Evolutionary conservation across 2,113 vertebrate genomes (phyloP).

Genomic region (Azemiops feae): DNA sequence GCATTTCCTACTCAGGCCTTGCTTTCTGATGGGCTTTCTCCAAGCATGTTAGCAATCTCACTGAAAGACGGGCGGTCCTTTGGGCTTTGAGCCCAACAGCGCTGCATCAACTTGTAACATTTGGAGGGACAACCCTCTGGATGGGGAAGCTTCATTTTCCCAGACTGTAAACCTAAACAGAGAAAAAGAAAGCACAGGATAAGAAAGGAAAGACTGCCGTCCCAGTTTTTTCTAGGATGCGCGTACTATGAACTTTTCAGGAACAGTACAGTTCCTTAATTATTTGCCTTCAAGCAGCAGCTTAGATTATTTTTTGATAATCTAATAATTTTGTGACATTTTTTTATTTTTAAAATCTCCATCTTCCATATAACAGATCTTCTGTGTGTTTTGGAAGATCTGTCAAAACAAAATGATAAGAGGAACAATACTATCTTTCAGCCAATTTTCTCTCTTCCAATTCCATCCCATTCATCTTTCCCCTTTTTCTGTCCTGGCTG

Average conservation of each 20-base stretch:
- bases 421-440: not conserved
- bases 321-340: too few species aligned
- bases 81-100: constrained; percentile 89
- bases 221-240: not conserved
- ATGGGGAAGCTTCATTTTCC: constrained; percentile 79
- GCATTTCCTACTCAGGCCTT: constrained; percentile 79
- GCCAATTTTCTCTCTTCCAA: not conserved
- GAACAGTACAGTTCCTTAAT: not conserved
- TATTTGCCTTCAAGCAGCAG: not conserved
- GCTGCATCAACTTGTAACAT: constrained; percentile 89
- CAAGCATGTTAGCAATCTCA: constrained; percentile 81
- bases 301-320: not conserved
- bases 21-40: constrained; percentile 83
- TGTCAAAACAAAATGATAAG: not conserved
- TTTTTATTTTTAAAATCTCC: too few species aligned
- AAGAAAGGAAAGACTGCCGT: not conserved
- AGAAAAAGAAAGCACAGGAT: not conserved
- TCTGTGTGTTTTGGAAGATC: not conserved
- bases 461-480: not conserved
- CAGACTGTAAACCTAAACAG: constrained; percentile 80
- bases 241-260: not conserved
- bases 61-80: constrained; percentile 96
- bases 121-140: constrained; percentile 89
- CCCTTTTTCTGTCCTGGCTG: not conserved
- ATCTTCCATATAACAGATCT: not conserved